A percentile compares a stretch with the other conserved stretches of the same genome.
Conservation (phyloP, 2,888 invertebrate genomes). For the Lithophane socia region DNA sequence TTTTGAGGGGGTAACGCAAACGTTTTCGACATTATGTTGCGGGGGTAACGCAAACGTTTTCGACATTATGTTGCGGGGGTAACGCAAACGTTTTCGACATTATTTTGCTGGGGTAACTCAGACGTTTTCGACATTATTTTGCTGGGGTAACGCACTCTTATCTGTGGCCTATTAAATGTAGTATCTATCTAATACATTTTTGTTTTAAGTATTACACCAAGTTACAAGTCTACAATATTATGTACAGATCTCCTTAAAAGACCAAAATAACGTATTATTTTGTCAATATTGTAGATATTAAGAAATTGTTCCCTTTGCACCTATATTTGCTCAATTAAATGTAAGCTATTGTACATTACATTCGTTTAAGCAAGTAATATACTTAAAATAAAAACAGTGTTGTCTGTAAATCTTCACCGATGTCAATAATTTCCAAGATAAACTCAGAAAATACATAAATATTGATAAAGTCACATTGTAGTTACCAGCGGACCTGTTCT, state of each 20-base stretch:
- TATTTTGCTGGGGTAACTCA: too few relatives aligned
- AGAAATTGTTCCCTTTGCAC: constrained; percentile 76
- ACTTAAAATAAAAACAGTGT: background rate
- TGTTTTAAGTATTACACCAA: background rate
- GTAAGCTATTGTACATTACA: constrained; percentile 50
- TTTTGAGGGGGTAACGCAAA: too few relatives aligned
- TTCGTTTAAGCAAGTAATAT: constrained; percentile 12
- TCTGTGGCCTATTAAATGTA: too few relatives aligned
- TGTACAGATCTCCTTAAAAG: constrained; percentile 71
- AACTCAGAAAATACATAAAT: background rate
- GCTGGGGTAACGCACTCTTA: too few relatives aligned
- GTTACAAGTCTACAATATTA: background rate
- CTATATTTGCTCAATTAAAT: constrained; percentile 84
- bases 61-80: too few relatives aligned
- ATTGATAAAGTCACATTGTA: background rate
- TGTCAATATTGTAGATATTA: constrained; percentile 45
- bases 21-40: too few relatives aligned
- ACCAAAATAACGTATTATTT: constrained; percentile 48
- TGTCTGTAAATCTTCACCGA: constrained; percentile 21
- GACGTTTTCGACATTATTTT: too few relatives aligned
- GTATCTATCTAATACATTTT: background rate
- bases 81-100: too few relatives aligned
- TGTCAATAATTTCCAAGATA: background rate
- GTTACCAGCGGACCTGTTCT: too few relatives aligned
- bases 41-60: too few relatives aligned